Base-by-base conservation (phyloP, 2,888 invertebrate genomes). In the Eulithis testata region DNA sequence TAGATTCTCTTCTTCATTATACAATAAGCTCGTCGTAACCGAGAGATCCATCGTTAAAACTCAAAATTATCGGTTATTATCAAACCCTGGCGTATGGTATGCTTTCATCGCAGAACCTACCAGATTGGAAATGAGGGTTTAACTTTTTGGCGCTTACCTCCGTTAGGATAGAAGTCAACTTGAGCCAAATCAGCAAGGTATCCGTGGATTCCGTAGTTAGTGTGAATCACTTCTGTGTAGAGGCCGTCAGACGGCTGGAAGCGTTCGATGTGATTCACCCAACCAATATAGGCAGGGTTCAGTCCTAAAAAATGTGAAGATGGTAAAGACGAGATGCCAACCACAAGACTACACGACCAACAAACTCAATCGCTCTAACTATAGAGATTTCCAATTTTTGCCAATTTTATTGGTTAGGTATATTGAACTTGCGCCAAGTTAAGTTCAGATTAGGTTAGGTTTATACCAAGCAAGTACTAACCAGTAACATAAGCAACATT, bases 211-310 rank as follows among this genome's bases (percentile, higher is more conserved):
- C 86, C 88, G 36, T 81, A 83, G 70, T 88, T 89, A 0, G 89
- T 89, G 60, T 89, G 88, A 27, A 89, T 84, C 0, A 87, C 89
- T 80, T 89, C 89, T 3, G 88, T 87, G 70, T 88, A 89, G 2
- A 75, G 60, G 0, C 79, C 88, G 43, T 89, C 88, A n/a, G 74
- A 66, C 2, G 79, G 75, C 44, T 73, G 73, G 59, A 89, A 88
- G 4, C 85, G 82, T 40, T 86, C 76, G 9, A 81, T 74, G 60
- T 87, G 80, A 70, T 81, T 86, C 1, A 81, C 76, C 87, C 88
- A 89, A 11, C 89, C 89, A n/a, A 87, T 66, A 1, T 85, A 74
- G 40, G 87, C 80, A 2, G 89, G 87, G 59, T 89, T 86, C 50
- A 89, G 70, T 12, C 81, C 89, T 89, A 71, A n/a, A 68, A 57